Evolutionary conservation across 2,113 vertebrate species (phyloP).

Genomic region (Macrotus californicus): DNA sequence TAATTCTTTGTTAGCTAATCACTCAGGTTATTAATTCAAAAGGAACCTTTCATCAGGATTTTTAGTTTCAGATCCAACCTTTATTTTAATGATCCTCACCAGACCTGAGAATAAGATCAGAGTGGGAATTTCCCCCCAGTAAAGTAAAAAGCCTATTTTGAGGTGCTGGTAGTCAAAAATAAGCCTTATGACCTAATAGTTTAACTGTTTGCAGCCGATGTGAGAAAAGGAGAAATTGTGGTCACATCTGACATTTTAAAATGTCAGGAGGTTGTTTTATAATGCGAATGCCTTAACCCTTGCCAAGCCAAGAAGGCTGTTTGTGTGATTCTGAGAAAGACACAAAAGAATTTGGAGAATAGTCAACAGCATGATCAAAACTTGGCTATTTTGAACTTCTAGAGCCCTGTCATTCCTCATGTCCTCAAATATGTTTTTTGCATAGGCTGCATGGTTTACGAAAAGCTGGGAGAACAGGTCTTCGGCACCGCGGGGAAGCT

Average conservation of each 20-base stretch:
- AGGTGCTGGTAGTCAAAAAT: not conserved
- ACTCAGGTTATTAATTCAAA: slow-evolving; percentile 20
- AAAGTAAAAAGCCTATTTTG: not conserved
- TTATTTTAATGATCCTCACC: not conserved
- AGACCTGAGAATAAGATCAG: not conserved
- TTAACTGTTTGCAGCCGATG: not conserved
- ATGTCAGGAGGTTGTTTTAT: slow-evolving; percentile 38
- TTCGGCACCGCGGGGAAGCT: slow-evolving; percentile 83
- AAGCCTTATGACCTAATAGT: not conserved
- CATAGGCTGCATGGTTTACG: slow-evolving; percentile 85
- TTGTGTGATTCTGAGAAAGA: slow-evolving; percentile 23
- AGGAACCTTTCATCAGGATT: not conserved
- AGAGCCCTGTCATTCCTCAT: not conserved
- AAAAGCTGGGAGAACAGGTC: slow-evolving; percentile 84
- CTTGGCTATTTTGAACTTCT: not conserved
- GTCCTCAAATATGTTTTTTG: slow-evolving; percentile 47
- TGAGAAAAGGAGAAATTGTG: slow-evolving; percentile 42
- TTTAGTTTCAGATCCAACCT: slow-evolving; percentile 17
- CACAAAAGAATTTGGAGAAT: not conserved
- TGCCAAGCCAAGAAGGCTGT: slow-evolving; percentile 21
- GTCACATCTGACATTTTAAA: slow-evolving; percentile 45
- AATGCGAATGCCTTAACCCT: not conserved
- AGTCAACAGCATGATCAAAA: not conserved
- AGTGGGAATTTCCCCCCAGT: not conserved
- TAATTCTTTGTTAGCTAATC: not conserved